Percentiles rank a stretch among this genome's conserved stretches.
Conservation (phyloP, 2,888 invertebrate species). For the Magallana nippona region DNA sequence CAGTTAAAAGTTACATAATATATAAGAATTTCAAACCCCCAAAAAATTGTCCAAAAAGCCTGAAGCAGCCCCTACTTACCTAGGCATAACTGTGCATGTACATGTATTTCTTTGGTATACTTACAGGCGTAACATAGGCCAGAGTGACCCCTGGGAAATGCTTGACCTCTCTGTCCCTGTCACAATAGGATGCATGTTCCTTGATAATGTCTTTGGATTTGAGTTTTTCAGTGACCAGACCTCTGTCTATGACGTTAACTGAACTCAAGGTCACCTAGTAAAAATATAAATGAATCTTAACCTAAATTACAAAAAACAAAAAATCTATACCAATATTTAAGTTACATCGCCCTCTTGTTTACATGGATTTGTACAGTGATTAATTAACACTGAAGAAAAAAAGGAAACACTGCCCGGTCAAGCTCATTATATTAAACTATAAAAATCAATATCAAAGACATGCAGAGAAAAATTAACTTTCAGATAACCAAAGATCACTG, state of each 20-base stretch:
- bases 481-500: too few relatives aligned
- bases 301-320: neutral
- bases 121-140: conserved; percentile 95
- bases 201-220: conserved; percentile 87
- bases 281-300: neutral
- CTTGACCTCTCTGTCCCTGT: conserved; percentile 84
- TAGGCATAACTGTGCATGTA: neutral
- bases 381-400: too few relatives aligned
- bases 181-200: conserved; percentile 88
- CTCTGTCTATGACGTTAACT: conserved; percentile 84
- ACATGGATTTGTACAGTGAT: too few relatives aligned
- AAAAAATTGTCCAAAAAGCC: too few relatives aligned
- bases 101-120: conserved; percentile 64
- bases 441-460: too few relatives aligned
- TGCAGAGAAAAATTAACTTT: too few relatives aligned
- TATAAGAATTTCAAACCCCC: too few relatives aligned
- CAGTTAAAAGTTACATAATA: too few relatives aligned
- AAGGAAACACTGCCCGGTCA: too few relatives aligned
- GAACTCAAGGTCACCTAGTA: conserved; percentile 44
- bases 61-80: neutral
- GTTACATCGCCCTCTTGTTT: too few relatives aligned
- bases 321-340: too few relatives aligned
- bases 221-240: conserved; percentile 86
- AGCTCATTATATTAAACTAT: too few relatives aligned
- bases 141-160: conserved; percentile 88